A percentile compares a stretch with the other conserved stretches of the same genome.
phyloP scores from a whole-genome alignment of 2,113 vertebrate genomes.

The Scomber colias region DNA sequence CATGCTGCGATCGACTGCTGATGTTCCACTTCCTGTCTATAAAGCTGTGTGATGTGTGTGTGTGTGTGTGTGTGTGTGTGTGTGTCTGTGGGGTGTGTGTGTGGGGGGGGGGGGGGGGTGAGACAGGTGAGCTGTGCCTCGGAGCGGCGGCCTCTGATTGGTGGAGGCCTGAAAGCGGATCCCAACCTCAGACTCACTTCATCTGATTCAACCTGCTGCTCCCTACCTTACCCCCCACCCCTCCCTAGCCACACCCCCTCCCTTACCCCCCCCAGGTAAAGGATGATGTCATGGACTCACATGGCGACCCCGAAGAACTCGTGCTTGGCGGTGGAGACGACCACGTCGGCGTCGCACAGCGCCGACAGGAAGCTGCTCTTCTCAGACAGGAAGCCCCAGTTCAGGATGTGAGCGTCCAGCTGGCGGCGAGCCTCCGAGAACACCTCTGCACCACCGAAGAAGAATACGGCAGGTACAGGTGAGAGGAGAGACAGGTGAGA shows the following conservation, averaged over 20 bases:
- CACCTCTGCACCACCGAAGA: slow-evolving; percentile 83
- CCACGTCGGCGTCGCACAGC: slow-evolving; percentile 93
- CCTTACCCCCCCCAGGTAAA: not conserved
- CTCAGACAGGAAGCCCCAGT: slow-evolving; percentile 94
- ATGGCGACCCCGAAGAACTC: slow-evolving; percentile 98
- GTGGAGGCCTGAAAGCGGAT: slow-evolving; percentile 1
- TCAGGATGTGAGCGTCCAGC: slow-evolving; percentile 87
- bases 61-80: too few relatives aligned
- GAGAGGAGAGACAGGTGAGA: too few relatives aligned
- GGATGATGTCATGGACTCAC: slow-evolving; percentile 85
- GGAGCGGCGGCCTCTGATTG: slow-evolving; percentile 15
- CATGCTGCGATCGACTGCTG: too few relatives aligned
- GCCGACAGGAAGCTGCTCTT: slow-evolving; percentile 90
- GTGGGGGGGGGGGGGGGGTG: too few relatives aligned
- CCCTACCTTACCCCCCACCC: too few relatives aligned
- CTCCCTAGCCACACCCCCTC: too few relatives aligned
- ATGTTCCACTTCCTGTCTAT: too few relatives aligned
- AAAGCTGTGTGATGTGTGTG: too few relatives aligned
- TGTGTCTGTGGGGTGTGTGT: too few relatives aligned
- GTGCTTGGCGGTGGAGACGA: slow-evolving; percentile 94
- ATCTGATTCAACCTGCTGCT: too few relatives aligned
- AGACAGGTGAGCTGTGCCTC: not conserved
- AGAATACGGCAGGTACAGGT: not conserved
- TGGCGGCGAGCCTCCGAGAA: slow-evolving; percentile 88
- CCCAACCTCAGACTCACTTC: too few relatives aligned